Evolutionary conservation across 2,113 vertebrate species (phyloP).

Genomic region (Notothenia coriiceps): DNA sequence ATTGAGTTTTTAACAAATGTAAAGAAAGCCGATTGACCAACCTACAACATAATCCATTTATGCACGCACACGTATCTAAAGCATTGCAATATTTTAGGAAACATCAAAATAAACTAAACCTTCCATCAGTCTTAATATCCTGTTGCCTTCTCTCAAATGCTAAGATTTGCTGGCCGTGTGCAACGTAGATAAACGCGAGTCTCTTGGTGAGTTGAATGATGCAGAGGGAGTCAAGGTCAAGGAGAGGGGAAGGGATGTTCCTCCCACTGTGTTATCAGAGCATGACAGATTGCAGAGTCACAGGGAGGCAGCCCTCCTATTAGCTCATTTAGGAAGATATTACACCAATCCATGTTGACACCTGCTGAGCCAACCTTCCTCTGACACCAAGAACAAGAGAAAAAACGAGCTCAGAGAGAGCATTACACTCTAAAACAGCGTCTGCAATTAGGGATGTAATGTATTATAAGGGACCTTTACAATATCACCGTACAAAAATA

Average conservation of each 20-base stretch:
- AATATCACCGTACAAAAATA: not conserved
- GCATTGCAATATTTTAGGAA: not conserved
- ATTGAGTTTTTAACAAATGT: not conserved
- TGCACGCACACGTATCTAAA: not conserved
- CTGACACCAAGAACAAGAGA: constrained; percentile 39
- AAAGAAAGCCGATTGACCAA: not conserved
- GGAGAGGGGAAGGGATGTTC: constrained; percentile 59
- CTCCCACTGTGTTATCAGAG: constrained; percentile 69
- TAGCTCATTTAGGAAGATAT: constrained; percentile 70
- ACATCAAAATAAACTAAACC: not conserved
- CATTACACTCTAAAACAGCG: not conserved
- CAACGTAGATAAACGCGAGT: constrained; percentile 15
- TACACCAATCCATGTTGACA: constrained; percentile 57
- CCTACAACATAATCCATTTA: not conserved
- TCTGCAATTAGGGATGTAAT: not conserved
- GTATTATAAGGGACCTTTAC: too few relatives aligned
- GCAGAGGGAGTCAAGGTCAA: constrained; percentile 68
- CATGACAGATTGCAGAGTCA: constrained; percentile 72
- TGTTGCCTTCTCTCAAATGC: not conserved
- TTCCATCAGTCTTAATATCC: not conserved
- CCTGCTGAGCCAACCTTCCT: constrained; percentile 63
- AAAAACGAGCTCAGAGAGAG: constrained; percentile 6
- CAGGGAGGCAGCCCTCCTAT: constrained; percentile 59
- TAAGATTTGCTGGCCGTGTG: constrained; percentile 21
- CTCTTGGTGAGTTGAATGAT: constrained; percentile 51